Base-by-base conservation (phyloP, 2,113 vertebrate species). In the Osmerus mordax region DNA sequence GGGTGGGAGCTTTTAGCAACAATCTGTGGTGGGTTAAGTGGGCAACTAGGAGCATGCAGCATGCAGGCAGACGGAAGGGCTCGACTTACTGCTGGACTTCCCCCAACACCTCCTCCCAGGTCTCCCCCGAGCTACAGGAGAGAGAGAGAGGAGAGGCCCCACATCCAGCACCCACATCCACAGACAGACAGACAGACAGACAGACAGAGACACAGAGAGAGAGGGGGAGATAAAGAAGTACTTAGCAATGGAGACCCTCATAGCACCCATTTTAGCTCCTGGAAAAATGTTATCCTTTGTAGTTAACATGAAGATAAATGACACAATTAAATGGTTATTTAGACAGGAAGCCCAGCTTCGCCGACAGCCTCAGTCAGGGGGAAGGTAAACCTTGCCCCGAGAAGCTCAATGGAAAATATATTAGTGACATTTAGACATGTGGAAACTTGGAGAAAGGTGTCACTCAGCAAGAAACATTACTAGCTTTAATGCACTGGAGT, bases 71-170 rank as follows among this genome's bases (percentile, higher is more conserved):
- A 91, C 87, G 82, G 91, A 93, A 71, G 21, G 21, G 87, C 91
- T 80, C 52, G 88, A 97, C 97, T 98, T 98, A 99, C 97, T 93
- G 97, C 97, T 90, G 97, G 97, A 93, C 97, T 99, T 93, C 97
- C 97, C 91, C 97, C 97, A 94, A 98, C 98, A 94, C 96, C 97
- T 92, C 96, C 97, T 91, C 95, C 96, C 91, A 99, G 95, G 92
- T 99, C 97, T 94, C 97, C 97, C 90, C 97, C 97, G 92, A 99
- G 95, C 97, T 99, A 94, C 84, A 97, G 88, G 73, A 90, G 81
- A 90, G 67, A 90, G 65, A 90, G 58, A 66, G 13, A 71, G 82
- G 74, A 88, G 66, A 87, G 78, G 68, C 78, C 83, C 76, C 86
- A 86, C 73, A 86, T 80, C 84, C 82, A 86, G 82, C 77, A 58